Evolutionary conservation across 2,888 invertebrate genomes (phyloP).

Genomic region (Pollenia labialis): DNA sequence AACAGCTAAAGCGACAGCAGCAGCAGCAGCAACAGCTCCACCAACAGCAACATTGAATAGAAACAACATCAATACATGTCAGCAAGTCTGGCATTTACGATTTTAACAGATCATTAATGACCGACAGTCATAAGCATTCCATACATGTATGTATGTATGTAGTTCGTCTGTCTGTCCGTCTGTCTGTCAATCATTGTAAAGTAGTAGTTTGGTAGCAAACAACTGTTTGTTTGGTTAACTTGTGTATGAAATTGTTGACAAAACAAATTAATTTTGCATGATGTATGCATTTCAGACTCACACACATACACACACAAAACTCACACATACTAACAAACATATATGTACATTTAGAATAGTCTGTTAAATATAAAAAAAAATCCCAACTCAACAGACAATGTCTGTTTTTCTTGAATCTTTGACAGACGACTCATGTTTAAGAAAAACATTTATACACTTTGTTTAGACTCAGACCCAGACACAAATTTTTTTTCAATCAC

Average conservation of each 20-base stretch:
- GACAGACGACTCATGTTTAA: slow-evolving; percentile 51
- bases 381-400: slow-evolving; percentile 36
- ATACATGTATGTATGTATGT: slow-evolving; percentile 1
- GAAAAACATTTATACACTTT: slow-evolving; percentile 46
- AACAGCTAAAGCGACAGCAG: not conserved
- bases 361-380: slow-evolving; percentile 21
- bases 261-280: slow-evolving; percentile 70
- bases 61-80: slow-evolving; percentile 62
- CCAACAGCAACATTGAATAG: slow-evolving; percentile 17
- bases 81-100: slow-evolving; percentile 62
- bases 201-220: slow-evolving; percentile 32
- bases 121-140: not conserved
- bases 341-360: not conserved
- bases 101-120: slow-evolving; percentile 56
- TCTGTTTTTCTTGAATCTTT: slow-evolving; percentile 46
- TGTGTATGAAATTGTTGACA: slow-evolving; percentile 66
- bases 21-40: slow-evolving; percentile 34
- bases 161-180: not conserved
- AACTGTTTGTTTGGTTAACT: slow-evolving; percentile 48
- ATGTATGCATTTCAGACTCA: slow-evolving; percentile 29
- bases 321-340: not conserved
- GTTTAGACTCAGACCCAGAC: slow-evolving; percentile 42
- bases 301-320: not conserved
- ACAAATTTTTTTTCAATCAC: slow-evolving; percentile 6
- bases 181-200: not conserved